Base-by-base conservation (phyloP, 2,113 vertebrate species). In the Pogonocichla stellata region DNA sequence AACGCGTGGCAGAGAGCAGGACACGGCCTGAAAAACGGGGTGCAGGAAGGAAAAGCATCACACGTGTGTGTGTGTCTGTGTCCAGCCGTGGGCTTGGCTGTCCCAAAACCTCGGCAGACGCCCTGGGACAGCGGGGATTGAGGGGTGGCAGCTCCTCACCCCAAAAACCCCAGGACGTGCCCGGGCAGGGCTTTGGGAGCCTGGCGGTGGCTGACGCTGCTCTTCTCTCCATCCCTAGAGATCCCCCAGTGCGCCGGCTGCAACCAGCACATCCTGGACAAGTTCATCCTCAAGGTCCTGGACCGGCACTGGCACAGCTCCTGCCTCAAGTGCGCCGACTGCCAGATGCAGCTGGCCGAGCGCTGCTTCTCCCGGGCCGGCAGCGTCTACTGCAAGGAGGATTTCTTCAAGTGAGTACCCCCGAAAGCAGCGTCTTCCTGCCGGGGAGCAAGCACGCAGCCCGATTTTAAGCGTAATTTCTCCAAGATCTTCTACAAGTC, bases 211-310 rank as follows among this genome's bases (percentile, higher is more conserved):
- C 80, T 98, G 94, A 97, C 6, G 0, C 50, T 48, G 57, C 80
- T 92, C 58, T 92, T 77, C 19, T 90, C 71, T 84, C 91, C 62
- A 45, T 83, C 65, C 60, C 61, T 80, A 99, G 99, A 99, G 98
- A 99, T 99, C 78, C 99, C 99, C 60, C 99, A 99, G 98, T 99
- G 99, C 28, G 99, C 99, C 14, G 99, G 99, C 96, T 99, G 99
- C 96, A 99, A 98, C 96, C 99, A 99, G 95, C 99, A 99, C 94
- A 99, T 99, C 98, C 92, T 99, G 98, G 99, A 99, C 98, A 99
- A 98, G 97, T 99, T 99, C 98, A 99, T 99, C 98, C 98, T 99
- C 97, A 99, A 99, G 98, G 99, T 99, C 70, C 98, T 99, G 97
- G 99, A 99, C 98, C 98, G 99, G 61, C 99, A 99, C 97, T 99